These are phyloP conservation scores for Pithys albifrons DNA, from an alignment of 2,113 vertebrate genomes.

Conservation along the genomic window DNA sequence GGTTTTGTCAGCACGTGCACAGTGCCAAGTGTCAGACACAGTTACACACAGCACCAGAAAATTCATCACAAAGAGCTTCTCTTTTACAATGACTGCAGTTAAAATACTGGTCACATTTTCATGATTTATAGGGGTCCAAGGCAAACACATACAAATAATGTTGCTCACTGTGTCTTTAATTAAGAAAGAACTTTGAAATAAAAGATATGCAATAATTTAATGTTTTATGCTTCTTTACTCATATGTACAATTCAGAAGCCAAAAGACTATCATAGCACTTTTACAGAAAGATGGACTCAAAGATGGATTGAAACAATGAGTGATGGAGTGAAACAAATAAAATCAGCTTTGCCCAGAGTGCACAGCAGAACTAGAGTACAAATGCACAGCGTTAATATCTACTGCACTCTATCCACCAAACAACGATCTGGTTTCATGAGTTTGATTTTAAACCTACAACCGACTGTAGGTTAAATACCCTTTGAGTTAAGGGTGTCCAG, in stretches of 20 bases:
- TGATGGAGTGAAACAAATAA: not conserved
- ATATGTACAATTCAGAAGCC: not conserved
- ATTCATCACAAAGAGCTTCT: not conserved
- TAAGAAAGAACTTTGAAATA: not conserved
- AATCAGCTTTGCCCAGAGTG: not conserved
- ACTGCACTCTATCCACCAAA: not conserved
- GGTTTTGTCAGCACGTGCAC: not conserved
- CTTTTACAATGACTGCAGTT: not conserved
- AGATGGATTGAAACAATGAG: not conserved
- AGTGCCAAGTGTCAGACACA: not conserved
- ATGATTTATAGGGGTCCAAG: not conserved
- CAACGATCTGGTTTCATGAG: accelerated
- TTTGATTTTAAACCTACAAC: not conserved
- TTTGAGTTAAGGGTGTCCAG: not conserved
- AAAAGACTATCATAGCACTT: not conserved
- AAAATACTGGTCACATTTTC: not conserved
- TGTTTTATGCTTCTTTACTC: not conserved
- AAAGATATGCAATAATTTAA: not conserved
- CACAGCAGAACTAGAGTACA: not conserved
- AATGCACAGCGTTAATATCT: not conserved
- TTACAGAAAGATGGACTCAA: not conserved
- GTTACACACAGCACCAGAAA: not conserved
- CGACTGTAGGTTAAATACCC: not conserved
- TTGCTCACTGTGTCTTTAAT: not conserved
- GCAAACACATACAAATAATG: not conserved